Base-by-base conservation (phyloP, 2,888 invertebrate genomes). In the Atherix ibis region DNA sequence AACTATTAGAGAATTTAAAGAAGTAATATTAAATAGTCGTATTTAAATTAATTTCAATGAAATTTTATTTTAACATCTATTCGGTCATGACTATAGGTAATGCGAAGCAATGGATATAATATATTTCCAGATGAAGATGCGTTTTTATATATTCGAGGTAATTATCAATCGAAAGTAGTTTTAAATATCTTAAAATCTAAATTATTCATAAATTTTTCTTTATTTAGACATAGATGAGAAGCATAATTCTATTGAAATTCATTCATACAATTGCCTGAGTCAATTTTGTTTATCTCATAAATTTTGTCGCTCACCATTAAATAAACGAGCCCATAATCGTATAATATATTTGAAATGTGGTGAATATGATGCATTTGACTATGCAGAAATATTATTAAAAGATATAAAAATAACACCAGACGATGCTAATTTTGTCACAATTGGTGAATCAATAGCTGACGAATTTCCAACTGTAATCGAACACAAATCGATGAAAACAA, bases 81-180 rank as follows among this genome's bases (percentile, higher is more conserved):
- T 19, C 10, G 29, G n/a, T n/a, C n/a, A n/a, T 27, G n/a, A 28
- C 15, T 5, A 15, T 12, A 14, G 14, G 27, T 4, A 9, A 16
- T 15, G 28, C 10, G 8, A 9, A 9, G 8, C 8, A 2, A 8
- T 9, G 10, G 10, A 22, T 9, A 22, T 10, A 58, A 58, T 18
- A 55, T 58, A 17, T 58, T 58, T 37, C 47, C 56, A 2, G 50
- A 56, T 15, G 36, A 41, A 5, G 58, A 58, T 41, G 55, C 57
- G 4, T 22, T 45, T 2, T 50, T 37, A 32, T 58, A 58, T 32
- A 51, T 58, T 9, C 50, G 47, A 19, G 55, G 53, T 22, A 35
- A 32, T 22, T 2, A 22, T 9, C 13, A 10, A 27, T 5, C 13
- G 27, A 12, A n/a, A 27, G 4, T 5, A 10, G 5, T 27, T 27